Conservation (phyloP, 2,797 vertebrate species). For the Alectoris magna region DNA sequence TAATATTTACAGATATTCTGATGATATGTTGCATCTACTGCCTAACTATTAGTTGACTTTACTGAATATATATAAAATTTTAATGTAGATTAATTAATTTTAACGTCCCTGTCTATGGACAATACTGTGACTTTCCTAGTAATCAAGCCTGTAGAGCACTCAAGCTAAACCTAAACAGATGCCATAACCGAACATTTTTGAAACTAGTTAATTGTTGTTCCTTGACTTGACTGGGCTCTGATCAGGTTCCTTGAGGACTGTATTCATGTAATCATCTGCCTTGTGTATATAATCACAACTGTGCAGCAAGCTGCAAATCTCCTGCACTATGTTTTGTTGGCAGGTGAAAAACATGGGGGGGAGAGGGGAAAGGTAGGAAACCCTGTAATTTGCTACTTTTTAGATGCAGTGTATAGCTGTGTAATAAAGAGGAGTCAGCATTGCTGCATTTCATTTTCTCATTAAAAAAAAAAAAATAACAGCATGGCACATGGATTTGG, state of each 20-base stretch:
- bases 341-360: neutral
- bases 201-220: neutral
- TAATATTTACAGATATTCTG: neutral
- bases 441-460: neutral
- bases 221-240: neutral
- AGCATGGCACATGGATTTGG: neutral
- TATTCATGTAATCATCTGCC: slow-evolving; percentile 1
- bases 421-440: neutral
- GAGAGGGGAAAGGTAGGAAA: neutral
- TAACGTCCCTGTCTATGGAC: neutral
- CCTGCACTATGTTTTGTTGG: neutral
- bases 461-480: neutral
- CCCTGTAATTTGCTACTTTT: neutral
- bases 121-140: neutral
- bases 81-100: neutral
- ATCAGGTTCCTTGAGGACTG: neutral
- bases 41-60: neutral
- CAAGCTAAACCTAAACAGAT: neutral
- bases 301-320: neutral
- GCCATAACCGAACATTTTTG: neutral
- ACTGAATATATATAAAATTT: neutral
- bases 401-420: neutral
- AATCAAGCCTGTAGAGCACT: neutral
- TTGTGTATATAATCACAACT: neutral
- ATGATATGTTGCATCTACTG: neutral